Evolutionary conservation across 2,888 invertebrate species (phyloP).

Genomic region (Apotomis capreana): DNA sequence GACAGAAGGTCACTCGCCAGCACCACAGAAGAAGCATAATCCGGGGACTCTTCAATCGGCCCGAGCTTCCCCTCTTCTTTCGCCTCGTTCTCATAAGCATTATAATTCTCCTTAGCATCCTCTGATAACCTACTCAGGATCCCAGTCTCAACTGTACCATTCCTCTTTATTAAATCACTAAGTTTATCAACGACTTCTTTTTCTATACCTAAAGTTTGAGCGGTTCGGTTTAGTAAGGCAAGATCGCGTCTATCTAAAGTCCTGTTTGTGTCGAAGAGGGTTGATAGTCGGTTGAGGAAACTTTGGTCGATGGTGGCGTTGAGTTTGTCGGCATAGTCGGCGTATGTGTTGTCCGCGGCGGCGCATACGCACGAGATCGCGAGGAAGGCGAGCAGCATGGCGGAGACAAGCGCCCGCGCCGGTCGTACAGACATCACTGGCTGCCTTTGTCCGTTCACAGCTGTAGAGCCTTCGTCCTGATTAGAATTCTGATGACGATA

Average conservation of each 20-base stretch:
- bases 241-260: slow-evolving; percentile 59
- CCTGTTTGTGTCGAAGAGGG: slow-evolving; percentile 58
- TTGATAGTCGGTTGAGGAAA: slow-evolving; percentile 57
- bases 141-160: slow-evolving; percentile 43
- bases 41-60: slow-evolving; percentile 73
- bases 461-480: slow-evolving; percentile 26
- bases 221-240: slow-evolving; percentile 61
- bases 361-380: slow-evolving; percentile 66
- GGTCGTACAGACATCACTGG: slow-evolving; percentile 63
- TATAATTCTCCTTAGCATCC: slow-evolving; percentile 46
- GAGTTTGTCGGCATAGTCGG: slow-evolving; percentile 39
- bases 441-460: slow-evolving; percentile 19
- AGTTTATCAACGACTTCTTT: slow-evolving; percentile 63
- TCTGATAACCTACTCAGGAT: slow-evolving; percentile 34
- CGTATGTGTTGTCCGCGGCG: slow-evolving; percentile 49
- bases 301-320: slow-evolving; percentile 62
- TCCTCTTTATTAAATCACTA: slow-evolving; percentile 56
- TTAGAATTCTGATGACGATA: slow-evolving; percentile 26
- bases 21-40: slow-evolving; percentile 77
- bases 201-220: slow-evolving; percentile 59
- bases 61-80: slow-evolving; percentile 51
- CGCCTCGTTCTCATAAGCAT: slow-evolving; percentile 54
- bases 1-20: slow-evolving; percentile 78
- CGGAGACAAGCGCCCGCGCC: slow-evolving; percentile 73
- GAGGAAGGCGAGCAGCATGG: slow-evolving; percentile 63